Evolutionary conservation across 2,113 vertebrate species (phyloP), one percentile per base, ranked within the genome.

Genomic region (Phoenicopterus ruber): DNA sequence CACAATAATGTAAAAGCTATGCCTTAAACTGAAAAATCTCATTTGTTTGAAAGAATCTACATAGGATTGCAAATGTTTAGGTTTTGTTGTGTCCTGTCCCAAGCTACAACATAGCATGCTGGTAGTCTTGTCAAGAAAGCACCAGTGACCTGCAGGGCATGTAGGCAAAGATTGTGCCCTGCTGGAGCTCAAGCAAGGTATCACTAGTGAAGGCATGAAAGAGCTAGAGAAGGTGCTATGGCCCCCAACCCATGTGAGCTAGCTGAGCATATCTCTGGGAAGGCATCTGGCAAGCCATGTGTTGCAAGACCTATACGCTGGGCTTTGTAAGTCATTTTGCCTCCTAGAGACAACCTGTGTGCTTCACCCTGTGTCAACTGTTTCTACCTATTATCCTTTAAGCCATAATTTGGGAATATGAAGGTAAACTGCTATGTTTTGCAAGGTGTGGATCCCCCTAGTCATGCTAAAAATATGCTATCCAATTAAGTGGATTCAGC

Each of bases 11-110:
- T 24, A 47, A 67, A 57, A 62, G 6, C 31, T 47, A 44, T 44
- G 8, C 10, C 40, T 40, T 81, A 19, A 62, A 42, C 32, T 38
- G 57, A 15, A 76, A 79, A 50, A 87, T 34, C 12, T 69, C 38
- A 46, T 31, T 47, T 36, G 4, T n/a, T 46, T 77, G 29, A 82
- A 82, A 59, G 11, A 73, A 40, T 49, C 8, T 46, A 16, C n/a
- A 55, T 7, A 59, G 6, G 8, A 46, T 6, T 0, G 0, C 14
- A 77, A 5, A 61, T 5, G 8, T 50, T 73, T 36, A 46, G 11
- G 21, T 16, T 69, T 63, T 46, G 13, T 34, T 25, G 9, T 7
- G 6, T 40, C 7, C 7, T 67, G 13, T 50, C 40, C 54, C 32
- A 73, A 13, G 38, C 6, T 61, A 42, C 19, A 74, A 10, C n/a